Base-by-base conservation (phyloP, 1,140 invertebrate genomes). In the Philopotamus ludificatus region DNA sequence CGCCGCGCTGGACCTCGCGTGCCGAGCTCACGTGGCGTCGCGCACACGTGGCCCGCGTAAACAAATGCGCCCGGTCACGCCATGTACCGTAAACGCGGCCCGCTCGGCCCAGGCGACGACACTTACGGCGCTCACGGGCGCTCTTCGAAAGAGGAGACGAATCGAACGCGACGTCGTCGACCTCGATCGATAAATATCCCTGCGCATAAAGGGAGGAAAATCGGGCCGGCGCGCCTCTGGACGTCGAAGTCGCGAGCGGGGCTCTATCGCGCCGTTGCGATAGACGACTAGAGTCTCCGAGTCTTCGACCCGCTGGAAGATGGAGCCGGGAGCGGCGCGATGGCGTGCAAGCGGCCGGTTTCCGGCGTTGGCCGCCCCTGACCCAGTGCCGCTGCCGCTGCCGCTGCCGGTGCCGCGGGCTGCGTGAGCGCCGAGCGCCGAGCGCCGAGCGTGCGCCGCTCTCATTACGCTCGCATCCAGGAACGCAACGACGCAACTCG, bases 1-100 rank as follows among this genome's bases (percentile, higher is more conserved):
- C 4, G 10, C 44, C 34, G 21, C 41, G 57, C 57, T 39, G 57
- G 57, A 60, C 57, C 28, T 60, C 42, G 57, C 57, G 42, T 60
- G n/a, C n/a, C n/a, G 57, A 34, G 1, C 21, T 15, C 12, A 4
- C 44, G 15, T 16, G 15, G 44, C 44, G 10, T 7, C 44, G 4
- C 10, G 18, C 44, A 8, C 44, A 39, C 34, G 34, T 39, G 34
- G 44, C 18, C 44, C 10, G 18, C 4, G 44, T 47, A 47, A 47
- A 47, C 44, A 47, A 47, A 47, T 47, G 44, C 44, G 44, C 44
- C 10, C 44, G 44, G 44, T 47, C 44, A 47, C 44, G 44, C 44
- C 44, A 47, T 47, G 10, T 47, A 47, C 44, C 44, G 44, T 47
- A 7, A 12, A 47, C 44, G 44, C 18, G 18, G 18, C 8, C 44